These are phyloP conservation scores for Margarornis squamiger DNA, from an alignment of 2,797 vertebrate species.

Conservation along the genomic window DNA sequence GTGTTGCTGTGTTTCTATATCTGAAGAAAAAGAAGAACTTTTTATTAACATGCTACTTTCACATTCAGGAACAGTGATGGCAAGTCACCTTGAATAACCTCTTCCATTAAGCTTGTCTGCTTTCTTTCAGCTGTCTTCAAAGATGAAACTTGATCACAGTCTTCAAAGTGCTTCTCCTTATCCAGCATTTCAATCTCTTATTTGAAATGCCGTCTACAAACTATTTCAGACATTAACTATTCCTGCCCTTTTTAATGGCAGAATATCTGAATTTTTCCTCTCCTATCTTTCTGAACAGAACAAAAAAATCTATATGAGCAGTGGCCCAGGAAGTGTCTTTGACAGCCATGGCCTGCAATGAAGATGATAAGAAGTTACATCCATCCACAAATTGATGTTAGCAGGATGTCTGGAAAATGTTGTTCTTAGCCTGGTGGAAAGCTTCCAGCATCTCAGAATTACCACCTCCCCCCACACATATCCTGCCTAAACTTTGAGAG, in stretches of 20 bases:
- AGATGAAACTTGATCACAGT: not conserved
- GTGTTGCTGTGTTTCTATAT: not conserved
- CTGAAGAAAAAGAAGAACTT: not conserved
- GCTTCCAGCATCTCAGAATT: conserved; percentile 1
- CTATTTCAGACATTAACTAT: conserved; percentile 16
- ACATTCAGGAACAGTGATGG: not conserved
- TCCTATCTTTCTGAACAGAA: not conserved
- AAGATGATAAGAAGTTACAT: conserved; percentile 16
- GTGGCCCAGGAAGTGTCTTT: not conserved
- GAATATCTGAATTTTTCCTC: not conserved
- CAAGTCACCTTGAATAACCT: conserved; percentile 32
- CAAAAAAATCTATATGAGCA: conserved; percentile 17
- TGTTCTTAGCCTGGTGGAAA: not conserved
- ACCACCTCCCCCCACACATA: not conserved
- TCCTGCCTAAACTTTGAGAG: not conserved
- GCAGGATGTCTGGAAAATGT: not conserved
- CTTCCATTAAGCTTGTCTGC: conserved; percentile 18
- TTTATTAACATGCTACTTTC: not conserved
- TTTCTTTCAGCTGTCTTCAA: conserved; percentile 17
- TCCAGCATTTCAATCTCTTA: conserved; percentile 30
- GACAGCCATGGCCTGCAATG: not conserved
- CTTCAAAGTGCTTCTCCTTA: conserved; percentile 45
- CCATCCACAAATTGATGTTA: not conserved
- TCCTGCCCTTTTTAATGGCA: not conserved
- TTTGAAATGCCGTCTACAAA: conserved; percentile 3